phyloP scores from a whole-genome alignment of 2,888 invertebrate genomes.

The Oeneis ivallda region DNA sequence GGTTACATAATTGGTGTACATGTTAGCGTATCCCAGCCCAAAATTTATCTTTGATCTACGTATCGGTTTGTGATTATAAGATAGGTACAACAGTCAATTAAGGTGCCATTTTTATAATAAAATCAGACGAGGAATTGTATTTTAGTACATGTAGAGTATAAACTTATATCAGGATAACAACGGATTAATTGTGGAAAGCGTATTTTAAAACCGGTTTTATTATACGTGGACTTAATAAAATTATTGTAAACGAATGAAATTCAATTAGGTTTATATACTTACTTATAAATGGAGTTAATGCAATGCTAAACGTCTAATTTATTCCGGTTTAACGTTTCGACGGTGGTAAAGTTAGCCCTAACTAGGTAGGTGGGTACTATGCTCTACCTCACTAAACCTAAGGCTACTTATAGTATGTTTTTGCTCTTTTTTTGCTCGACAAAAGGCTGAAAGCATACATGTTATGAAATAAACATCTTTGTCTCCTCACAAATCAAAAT shows the following conservation, averaged over 20 bases:
- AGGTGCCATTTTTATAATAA: neutral
- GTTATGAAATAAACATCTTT: constrained; percentile 60
- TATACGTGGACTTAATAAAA: no score
- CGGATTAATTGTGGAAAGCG: neutral
- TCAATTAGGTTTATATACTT: no score
- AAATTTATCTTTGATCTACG: constrained; percentile 11
- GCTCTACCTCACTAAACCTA: neutral
- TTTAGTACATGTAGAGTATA: neutral
- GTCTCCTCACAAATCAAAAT: constrained; percentile 71
- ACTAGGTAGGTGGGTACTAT: no score
- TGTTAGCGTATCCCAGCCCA: constrained; percentile 16
- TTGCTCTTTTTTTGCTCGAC: neutral
- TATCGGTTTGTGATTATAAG: neutral
- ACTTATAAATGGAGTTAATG: no score
- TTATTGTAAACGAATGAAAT: no score
- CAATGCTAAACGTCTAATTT: no score
- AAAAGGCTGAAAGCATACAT: constrained; percentile 55
- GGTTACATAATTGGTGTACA: constrained; percentile 25
- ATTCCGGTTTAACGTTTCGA: no score
- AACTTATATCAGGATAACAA: neutral
- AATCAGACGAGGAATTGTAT: neutral
- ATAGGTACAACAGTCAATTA: no score
- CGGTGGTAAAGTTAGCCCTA: no score
- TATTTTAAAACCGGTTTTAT: no score
- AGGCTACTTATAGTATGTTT: neutral